phyloP scores from a whole-genome alignment of 2,113 vertebrate genomes.

The Psilopogon haemacephalus region DNA sequence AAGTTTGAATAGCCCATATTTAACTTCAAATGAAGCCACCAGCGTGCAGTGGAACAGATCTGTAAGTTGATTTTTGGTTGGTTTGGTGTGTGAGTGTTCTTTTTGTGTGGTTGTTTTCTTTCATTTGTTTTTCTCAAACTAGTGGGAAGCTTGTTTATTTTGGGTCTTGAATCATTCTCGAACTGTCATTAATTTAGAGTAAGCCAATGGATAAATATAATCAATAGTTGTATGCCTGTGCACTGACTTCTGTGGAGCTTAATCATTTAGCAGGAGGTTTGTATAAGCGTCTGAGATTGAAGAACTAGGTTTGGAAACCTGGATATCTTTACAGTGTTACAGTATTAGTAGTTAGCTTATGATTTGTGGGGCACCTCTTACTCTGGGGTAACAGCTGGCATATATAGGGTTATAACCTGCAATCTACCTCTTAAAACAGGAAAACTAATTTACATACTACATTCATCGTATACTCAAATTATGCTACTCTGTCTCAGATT shows the following conservation, averaged over 20 bases:
- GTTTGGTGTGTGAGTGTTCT: background rate
- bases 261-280: background rate
- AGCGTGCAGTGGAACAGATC: slow-evolving; percentile 1
- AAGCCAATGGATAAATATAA: background rate
- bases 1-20: slow-evolving; percentile 6
- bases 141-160: background rate
- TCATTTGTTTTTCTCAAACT: background rate
- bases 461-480: background rate
- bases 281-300: background rate
- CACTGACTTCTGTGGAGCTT: background rate
- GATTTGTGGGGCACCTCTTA: background rate
- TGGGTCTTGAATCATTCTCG: background rate
- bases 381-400: background rate
- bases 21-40: slow-evolving; percentile 29
- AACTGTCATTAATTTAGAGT: background rate
- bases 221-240: background rate
- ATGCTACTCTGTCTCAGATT: background rate
- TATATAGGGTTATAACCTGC: background rate
- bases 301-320: background rate
- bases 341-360: background rate
- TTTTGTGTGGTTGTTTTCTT: background rate
- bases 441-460: background rate
- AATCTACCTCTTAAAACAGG: background rate
- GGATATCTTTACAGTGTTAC: slow-evolving; percentile 15
- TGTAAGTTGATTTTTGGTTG: slow-evolving; percentile 19